Evolutionary conservation across 2,113 vertebrate genomes (phyloP).

Genomic region (Laterallus jamaicensis): DNA sequence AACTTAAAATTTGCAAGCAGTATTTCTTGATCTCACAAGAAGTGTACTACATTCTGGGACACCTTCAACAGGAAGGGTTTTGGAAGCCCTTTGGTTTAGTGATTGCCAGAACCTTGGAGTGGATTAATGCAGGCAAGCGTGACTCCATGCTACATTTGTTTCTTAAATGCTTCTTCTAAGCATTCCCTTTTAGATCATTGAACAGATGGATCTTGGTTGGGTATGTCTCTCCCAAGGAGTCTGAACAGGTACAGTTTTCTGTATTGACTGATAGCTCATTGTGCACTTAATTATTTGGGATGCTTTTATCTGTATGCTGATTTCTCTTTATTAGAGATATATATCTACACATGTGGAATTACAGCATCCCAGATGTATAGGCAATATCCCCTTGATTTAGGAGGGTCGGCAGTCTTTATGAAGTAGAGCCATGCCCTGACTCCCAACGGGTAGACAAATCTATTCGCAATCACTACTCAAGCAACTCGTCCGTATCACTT

Average conservation of each 20-base stretch:
- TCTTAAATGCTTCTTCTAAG: neutral
- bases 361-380: neutral
- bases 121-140: neutral
- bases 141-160: neutral
- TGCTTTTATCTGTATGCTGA: neutral
- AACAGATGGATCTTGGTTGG: conserved; percentile 11
- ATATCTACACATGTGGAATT: neutral
- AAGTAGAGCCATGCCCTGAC: neutral
- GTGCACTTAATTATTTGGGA: neutral
- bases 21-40: neutral
- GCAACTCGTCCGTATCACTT: neutral
- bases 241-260: neutral
- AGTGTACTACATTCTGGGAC: neutral
- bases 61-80: neutral
- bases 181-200: neutral
- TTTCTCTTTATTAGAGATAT: neutral
- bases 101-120: neutral
- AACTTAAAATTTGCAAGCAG: neutral
- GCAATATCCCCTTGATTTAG: neutral
- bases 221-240: neutral
- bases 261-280: neutral
- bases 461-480: neutral
- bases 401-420: neutral
- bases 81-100: neutral
- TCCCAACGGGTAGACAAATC: neutral